Base-by-base conservation (phyloP, 2,888 invertebrate genomes). In the Drosophila anceps region DNA sequence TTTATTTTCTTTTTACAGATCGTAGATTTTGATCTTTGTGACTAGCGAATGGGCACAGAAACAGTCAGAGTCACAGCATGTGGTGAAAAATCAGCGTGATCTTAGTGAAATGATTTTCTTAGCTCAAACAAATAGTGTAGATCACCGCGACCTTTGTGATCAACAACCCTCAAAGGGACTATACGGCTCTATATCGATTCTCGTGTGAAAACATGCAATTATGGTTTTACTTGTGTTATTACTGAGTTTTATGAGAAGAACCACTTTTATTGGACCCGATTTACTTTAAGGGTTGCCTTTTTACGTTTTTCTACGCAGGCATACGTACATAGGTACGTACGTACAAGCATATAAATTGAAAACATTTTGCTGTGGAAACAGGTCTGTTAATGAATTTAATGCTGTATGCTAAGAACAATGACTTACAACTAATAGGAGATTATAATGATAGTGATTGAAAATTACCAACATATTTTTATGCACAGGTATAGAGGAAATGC, bases 151-250 rank as follows among this genome's bases (percentile, higher is more conserved):
- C 53, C 65, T 60, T 60, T 69, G 53, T 65, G 31, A 50, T 50
- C 33, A 50, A 35, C 83, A 74, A 74, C 77, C 81, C 83, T 59
- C 41, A 39, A 10, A 37, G 51, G 24, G n/a, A 18, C 24, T 61
- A 29, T 5, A 27, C 64, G 20, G 39, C 50, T 27, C 33, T 53
- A 63, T 77, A 84, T 85, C 73, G 81, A 88, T 90, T 91, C 88
- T 91, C 90, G 90, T 91, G 90, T 90, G 90, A 91, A 91, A 91
- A 90, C 91, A 87, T 85, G 88, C 90, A 91, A 91, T 91, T 91
- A 90, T 85, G 88, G 90, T 89, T 89, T 90, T 88, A 79, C 81
- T 91, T 84, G 69, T 81, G 61, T 54, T 63, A 73, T 73, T 70
- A 71, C 54, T 70, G 20, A 60, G 44, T 33, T 51, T 46, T 69